Conservation (phyloP, 23 tunicate species). For the Aplidium turbinatum region DNA sequence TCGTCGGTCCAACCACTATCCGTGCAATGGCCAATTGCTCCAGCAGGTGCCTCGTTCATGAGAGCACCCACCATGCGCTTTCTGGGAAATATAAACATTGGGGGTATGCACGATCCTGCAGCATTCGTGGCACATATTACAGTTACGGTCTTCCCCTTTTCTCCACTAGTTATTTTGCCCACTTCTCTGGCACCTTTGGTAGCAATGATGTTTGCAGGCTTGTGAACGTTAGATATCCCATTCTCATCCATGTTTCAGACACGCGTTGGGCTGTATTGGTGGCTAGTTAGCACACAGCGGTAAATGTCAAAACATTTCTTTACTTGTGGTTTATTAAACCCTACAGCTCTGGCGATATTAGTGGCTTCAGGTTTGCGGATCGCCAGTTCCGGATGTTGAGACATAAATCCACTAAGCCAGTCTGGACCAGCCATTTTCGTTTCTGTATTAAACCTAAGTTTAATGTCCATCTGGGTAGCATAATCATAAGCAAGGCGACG, state of each 20-base stretch:
- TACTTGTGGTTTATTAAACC: slow-evolving; percentile 19
- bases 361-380: slow-evolving; percentile 19
- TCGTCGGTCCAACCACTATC: slow-evolving; percentile 22
- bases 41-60: slow-evolving; percentile 19
- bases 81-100: slow-evolving; percentile 13
- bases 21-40: slow-evolving; percentile 19
- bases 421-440: slow-evolving; percentile 21
- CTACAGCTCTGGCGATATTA: slow-evolving; percentile 4
- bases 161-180: slow-evolving; percentile 23
- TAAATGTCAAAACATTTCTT: neutral
- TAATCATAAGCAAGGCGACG: slow-evolving; percentile 13
- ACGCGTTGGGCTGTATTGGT: neutral
- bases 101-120: slow-evolving; percentile 6
- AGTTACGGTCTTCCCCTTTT: slow-evolving; percentile 20
- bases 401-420: slow-evolving; percentile 13
- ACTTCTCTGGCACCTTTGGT: slow-evolving; percentile 2
- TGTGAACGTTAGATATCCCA: slow-evolving; percentile 9
- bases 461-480: slow-evolving; percentile 13
- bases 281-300: neutral
- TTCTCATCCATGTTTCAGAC: slow-evolving; percentile 11
- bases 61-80: slow-evolving; percentile 7
- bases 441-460: slow-evolving; percentile 19
- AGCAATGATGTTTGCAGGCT: neutral
- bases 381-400: slow-evolving; percentile 8
- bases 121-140: slow-evolving; percentile 18